A percentile compares a stretch with the other conserved stretches of the same genome.
Evolutionary conservation across 2,113 vertebrate genomes (phyloP).

Genomic region (Oncorhynchus mykiss): DNA sequence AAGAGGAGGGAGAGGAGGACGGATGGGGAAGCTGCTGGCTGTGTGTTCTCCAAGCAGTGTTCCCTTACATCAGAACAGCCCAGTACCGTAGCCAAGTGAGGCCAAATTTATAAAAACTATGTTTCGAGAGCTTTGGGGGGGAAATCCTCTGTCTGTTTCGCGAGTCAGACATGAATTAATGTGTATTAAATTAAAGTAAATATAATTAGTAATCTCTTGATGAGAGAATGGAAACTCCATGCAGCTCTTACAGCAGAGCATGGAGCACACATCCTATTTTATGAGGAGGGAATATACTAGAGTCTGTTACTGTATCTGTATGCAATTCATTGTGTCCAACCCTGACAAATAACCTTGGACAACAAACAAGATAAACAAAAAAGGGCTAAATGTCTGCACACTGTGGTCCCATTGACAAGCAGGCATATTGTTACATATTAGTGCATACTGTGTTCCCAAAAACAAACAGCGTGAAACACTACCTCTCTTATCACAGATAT

Average conservation of each 20-base stretch:
- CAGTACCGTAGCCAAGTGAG: neutral
- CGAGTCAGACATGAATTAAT: conserved; percentile 5
- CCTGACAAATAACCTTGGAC: conserved; percentile 52
- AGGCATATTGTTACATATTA: neutral
- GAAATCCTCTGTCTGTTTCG: neutral
- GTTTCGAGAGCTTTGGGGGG: conserved; percentile 11
- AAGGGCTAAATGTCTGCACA: conserved; percentile 24
- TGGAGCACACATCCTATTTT: conserved; percentile 8
- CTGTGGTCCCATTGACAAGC: conserved; percentile 12
- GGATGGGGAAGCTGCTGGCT: conserved; percentile 19
- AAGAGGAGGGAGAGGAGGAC: conserved; percentile 6
- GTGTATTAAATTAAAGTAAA: neutral
- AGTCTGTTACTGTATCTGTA: conserved; percentile 38
- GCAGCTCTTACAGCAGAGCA: neutral
- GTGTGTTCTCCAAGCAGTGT: conserved; percentile 6
- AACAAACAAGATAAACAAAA: conserved; percentile 23
- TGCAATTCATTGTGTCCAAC: conserved; percentile 33
- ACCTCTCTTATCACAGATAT: conserved; percentile 51
- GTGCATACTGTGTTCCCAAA: conserved; percentile 5
- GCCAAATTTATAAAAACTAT: conserved; percentile 9
- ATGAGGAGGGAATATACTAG: neutral
- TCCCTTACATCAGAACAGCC: conserved; percentile 19
- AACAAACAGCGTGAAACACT: conserved; percentile 45
- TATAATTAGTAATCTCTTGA: neutral
- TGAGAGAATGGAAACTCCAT: neutral